Conservation (phyloP, 2,797 vertebrate genomes). For the Xenentodon cancila region DNA sequence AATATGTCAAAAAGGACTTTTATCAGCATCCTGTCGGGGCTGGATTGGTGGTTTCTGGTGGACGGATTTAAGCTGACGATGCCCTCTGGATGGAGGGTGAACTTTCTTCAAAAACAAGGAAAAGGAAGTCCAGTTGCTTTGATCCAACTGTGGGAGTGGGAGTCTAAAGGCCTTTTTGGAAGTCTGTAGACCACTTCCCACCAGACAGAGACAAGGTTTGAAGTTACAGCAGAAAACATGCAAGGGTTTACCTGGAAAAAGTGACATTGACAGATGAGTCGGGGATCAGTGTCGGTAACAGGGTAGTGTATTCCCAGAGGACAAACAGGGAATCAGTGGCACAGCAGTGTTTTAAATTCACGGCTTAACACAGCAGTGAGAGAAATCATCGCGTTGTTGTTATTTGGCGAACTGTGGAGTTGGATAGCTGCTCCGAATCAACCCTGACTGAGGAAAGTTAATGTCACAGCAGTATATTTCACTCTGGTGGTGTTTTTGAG, state of each 20-base stretch:
- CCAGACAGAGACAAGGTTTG: background rate
- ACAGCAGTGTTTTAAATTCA: background rate
- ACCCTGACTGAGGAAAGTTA: no score
- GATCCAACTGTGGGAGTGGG: no score
- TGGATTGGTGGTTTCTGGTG: no score
- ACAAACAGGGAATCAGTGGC: background rate
- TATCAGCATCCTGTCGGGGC: no score
- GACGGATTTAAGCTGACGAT: no score
- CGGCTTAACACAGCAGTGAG: background rate
- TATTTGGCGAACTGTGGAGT: background rate
- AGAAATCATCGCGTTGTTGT: background rate
- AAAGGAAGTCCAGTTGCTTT: no score
- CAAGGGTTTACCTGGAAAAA: background rate
- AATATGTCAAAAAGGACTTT: no score
- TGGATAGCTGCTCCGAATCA: background rate
- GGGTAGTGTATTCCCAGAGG: background rate
- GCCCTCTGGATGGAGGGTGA: no score
- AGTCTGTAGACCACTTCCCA: background rate
- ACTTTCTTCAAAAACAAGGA: no score
- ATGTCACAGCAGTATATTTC: no score
- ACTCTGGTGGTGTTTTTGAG: no score
- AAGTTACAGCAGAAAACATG: background rate
- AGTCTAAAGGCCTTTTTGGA: no score
- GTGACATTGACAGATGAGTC: background rate
- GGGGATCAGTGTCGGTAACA: background rate